Base-by-base conservation (phyloP, 2,797 vertebrate genomes). In the Diplodus puntazzo region DNA sequence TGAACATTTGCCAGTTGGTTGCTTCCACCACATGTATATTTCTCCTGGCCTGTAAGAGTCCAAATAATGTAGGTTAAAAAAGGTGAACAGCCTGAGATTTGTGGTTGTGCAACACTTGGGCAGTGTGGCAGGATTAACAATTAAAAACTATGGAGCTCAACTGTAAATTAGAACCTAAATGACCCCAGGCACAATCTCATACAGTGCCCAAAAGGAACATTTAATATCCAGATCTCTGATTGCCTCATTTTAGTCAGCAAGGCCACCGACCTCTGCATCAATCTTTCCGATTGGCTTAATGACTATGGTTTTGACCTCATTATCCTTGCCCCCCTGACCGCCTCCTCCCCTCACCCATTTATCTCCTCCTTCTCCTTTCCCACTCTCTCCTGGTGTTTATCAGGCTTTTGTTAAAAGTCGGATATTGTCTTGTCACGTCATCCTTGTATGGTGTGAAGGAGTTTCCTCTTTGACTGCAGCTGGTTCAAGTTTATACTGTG, bases 231-330 rank as follows among this genome's bases (percentile, higher is more conserved):
- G 65, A 90, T 83, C 69, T 83, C 64, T 62, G 80, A 92, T 85
- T 85, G 80, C 87, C 77, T 89, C 84, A 81, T 92, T 88, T 87
- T 68, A 82, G 64, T 49, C 78, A 79, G 83, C 86, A 90, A 93
- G 90, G 92, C 83, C 82, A 70, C 69, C 16, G 77, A 90, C 91
- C 84, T 81, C 75, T 20, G 87, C 86, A 92, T 93, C 84, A 89
- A 90, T 93, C 91, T 92, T 84, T 85, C 92, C 86, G 92, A 97
- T 96, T 58, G 96, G 96, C 92, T 96, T 95, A 92, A 97, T 97
- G 61, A 96, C 95, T 75, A 95, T 95, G 75, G 77, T 91, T 87
- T 92, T 90, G 84, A 93, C 93, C 93, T 92, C 92, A 93, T 93
- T 93, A 94, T 93, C 92, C 89, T 91, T 92, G 82, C 83, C 82